phyloP scores from a whole-genome alignment of 2,797 vertebrate genomes.

The Philypnodon macrostomus region DNA sequence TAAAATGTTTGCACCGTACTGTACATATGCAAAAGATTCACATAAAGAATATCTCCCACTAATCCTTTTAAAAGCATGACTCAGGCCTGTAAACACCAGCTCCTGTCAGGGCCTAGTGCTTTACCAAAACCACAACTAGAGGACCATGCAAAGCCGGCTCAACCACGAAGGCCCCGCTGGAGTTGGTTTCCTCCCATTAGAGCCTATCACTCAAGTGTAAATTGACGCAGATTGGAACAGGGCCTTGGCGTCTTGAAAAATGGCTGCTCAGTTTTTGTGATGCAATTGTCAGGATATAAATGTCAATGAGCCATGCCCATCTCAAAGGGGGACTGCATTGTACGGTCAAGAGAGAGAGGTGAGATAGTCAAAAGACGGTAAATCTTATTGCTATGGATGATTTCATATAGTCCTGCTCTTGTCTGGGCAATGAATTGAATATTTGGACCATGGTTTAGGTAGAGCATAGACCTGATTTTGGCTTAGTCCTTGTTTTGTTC shows the following conservation, averaged over 20 bases:
- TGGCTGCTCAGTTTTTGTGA: slow-evolving; percentile 59
- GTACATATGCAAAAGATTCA: slow-evolving; percentile 28
- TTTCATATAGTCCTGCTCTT: too few species aligned
- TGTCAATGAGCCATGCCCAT: slow-evolving; percentile 63
- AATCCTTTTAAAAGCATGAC: slow-evolving; percentile 46
- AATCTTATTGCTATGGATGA: slow-evolving; percentile 61
- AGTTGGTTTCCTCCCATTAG: slow-evolving; percentile 54
- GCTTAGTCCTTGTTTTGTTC: too few species aligned
- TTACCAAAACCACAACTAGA: slow-evolving; percentile 58
- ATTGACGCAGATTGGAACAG: slow-evolving; percentile 52
- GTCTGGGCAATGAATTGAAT: too few species aligned
- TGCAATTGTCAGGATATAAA: slow-evolving; percentile 70
- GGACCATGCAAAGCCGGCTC: slow-evolving; percentile 46
- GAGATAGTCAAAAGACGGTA: slow-evolving; percentile 59
- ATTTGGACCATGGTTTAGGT: too few species aligned
- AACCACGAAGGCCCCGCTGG: slow-evolving; percentile 44
- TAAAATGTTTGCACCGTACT: too few species aligned
- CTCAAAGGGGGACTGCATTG: slow-evolving; percentile 36
- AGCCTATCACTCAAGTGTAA: slow-evolving; percentile 58
- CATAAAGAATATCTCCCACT: slow-evolving; percentile 18
- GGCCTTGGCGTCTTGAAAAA: slow-evolving; percentile 45
- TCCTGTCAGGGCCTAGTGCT: slow-evolving; percentile 56
- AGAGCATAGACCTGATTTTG: too few species aligned
- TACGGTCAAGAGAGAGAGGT: slow-evolving; percentile 55
- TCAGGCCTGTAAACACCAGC: slow-evolving; percentile 62